phyloP scores from a whole-genome alignment of 1,140 invertebrate species.

The Listronotus oregonensis region DNA sequence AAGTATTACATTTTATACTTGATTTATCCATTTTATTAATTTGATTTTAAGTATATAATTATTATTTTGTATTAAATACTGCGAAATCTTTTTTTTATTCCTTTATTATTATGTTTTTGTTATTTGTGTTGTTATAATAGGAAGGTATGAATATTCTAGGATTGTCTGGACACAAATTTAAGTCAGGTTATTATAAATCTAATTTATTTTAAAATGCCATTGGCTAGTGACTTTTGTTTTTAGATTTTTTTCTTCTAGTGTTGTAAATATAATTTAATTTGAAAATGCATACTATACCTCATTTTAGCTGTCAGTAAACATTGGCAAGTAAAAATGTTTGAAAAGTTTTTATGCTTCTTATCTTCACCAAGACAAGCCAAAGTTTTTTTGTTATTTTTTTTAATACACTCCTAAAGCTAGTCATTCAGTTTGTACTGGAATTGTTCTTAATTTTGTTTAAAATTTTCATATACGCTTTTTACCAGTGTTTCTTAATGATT shows the following conservation, averaged over 20 bases:
- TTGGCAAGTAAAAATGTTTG: too few species aligned
- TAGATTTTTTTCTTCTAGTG: background rate
- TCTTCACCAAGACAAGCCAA: too few species aligned
- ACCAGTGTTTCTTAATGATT: too few species aligned
- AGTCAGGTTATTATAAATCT: background rate
- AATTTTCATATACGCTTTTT: too few species aligned
- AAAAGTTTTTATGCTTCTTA: too few species aligned
- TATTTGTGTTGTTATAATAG: slow-evolving; percentile 38
- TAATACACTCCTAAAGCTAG: too few species aligned
- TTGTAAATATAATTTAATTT: background rate
- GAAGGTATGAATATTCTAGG: slow-evolving; percentile 17
- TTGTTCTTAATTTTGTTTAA: too few species aligned
- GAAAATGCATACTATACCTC: too few species aligned
- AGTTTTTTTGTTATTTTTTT: too few species aligned
- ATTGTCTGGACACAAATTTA: slow-evolving; percentile 1
- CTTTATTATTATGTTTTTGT: slow-evolving; percentile 37
- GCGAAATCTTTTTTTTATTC: slow-evolving; percentile 16
- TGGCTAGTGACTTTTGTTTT: background rate
- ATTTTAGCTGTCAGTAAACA: too few species aligned
- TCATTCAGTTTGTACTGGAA: too few species aligned
- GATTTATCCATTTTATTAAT: slow-evolving; percentile 9
- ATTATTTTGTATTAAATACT: background rate
- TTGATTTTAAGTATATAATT: background rate
- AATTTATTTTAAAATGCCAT: background rate
- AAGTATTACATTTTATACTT: slow-evolving; percentile 39